Evolutionary conservation across 2,113 vertebrate genomes (phyloP), one percentile per base, ranked within the genome.

Genomic region (Nansenia antarctica): DNA sequence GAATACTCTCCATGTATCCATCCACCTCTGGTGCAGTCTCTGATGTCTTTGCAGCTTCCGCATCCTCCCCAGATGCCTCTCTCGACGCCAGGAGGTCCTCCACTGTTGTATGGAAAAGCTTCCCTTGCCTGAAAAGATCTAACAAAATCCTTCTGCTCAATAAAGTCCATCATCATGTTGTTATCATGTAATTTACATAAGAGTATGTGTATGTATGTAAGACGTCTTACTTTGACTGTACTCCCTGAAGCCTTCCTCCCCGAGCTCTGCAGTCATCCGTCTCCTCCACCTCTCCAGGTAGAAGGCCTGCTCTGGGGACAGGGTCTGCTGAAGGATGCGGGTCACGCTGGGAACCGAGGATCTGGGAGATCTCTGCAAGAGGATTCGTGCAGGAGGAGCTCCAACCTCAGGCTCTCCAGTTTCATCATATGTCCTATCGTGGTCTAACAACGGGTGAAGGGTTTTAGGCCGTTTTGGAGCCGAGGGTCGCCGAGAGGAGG

Each of bases 51-150:
- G 70, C 67, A 14, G 86, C 45, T 14, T 54, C 71, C 52, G 62
- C 73, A 9, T 84, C 75, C 61, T 85, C 81, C 45, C 37, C 6
- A 14, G 76, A 9, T 26, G 54, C 64, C 9, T 81, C 79, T 47
- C 6, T 18, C 27, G 89, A 75, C 18, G 86, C 85, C 20, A 97
- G 83, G 62, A 93, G 49, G 0, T 81, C 86, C 83, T 98, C 96
- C 80, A 99, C 37, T 20, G 90, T 89, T 34, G 90, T 76, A 79
- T 99, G 97, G 81, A 99, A 98, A 18, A 71, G 87, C 57, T 90
- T 92, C 15, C 98, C 98, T 77, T 96, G 94, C 61, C 87, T 91
- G 67, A 99, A 97, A 37, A 96, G 58, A 75, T 93, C 97, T 99
- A 5, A 62, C n/a, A 22, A 20, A 60, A 22, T 9, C 15, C 2